Evolutionary conservation across 2,113 vertebrate genomes (phyloP), one percentile per base, ranked within the genome.

Genomic region (Cranoglanis bouderius): DNA sequence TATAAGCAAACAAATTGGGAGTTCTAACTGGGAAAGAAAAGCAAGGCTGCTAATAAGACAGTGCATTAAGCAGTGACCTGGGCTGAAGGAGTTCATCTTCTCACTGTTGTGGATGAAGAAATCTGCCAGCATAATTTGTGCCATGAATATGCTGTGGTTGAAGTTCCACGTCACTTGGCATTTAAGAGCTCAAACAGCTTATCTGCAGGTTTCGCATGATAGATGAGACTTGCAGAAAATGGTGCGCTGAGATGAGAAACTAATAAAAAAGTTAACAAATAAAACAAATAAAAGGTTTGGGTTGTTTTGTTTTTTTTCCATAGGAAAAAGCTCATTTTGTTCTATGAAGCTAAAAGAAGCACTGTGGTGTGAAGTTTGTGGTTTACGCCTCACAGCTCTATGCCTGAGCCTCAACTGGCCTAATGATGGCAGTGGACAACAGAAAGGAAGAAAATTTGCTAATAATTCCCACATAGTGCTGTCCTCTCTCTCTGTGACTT

Each of bases 11-110:
- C 61, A 26, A n/a, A 59, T 14, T 8, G 12, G 3, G 35, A 46
- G 72, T 43, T 75, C 51, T 86, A 77, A 86, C 46, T 78, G 70
- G 67, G 26, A 53, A 70, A 74, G 63, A 65, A 82, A 57, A 55
- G 53, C 35, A 49, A 29, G 67, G 43, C 53, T 72, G 84, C 26
- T 80, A 67, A 85, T 83, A 61, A 24, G 49, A 29, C 4, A 29
- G 49, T 85, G 40, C 46, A 46, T 35, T 57, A 19, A 55, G 70
- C 43, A 70, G 67, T 55, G 53, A 90, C 46, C 70, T 84, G 85
- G 59, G 61, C 32, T 55, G 43, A 78, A 65, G 12, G n/a, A 53
- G 67, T n/a, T 67, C 24, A 87, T 81, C 8, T 65, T 43, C 32
- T 77, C 51, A 21, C 55, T 86, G 65, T 43, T 57, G 21, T 78